These are phyloP conservation scores for Eupithecia inturbata DNA, from an alignment of 2,888 invertebrate species.

Conservation along the genomic window DNA sequence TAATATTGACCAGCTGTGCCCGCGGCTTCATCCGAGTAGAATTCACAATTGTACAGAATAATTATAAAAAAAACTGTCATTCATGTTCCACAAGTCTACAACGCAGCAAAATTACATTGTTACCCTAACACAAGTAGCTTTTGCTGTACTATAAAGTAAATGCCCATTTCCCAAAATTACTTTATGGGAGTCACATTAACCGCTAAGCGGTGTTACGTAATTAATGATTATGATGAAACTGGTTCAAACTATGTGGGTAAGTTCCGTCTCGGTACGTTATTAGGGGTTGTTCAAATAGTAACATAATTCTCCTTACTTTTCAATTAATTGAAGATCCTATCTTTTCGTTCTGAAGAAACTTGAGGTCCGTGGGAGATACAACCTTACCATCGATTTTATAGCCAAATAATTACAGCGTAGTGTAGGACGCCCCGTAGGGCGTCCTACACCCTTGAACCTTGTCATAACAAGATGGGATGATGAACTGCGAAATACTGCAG, in stretches of 20 bases:
- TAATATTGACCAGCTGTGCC: background rate
- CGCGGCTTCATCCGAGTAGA: background rate
- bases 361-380: background rate
- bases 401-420: background rate
- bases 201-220: conserved; percentile 39
- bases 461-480: background rate
- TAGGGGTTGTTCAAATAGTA: conserved; percentile 28
- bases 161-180: conserved; percentile 43
- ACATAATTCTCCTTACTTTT: background rate
- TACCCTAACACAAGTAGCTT: conserved; percentile 23
- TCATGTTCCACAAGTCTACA: background rate
- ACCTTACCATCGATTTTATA: background rate
- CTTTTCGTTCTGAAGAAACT: background rate
- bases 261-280: conserved; percentile 17
- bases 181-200: conserved; percentile 42
- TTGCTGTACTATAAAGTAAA: conserved; percentile 37
- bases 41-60: background rate
- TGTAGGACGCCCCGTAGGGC: background rate
- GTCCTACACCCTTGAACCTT: too few relatives aligned
- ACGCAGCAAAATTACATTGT: conserved; percentile 18
- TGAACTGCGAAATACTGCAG: background rate
- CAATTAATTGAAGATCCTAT: background rate
- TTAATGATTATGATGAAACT: conserved; percentile 41
- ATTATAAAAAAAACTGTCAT: background rate
- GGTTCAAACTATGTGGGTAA: conserved; percentile 30